A percentile compares a stretch with the other conserved stretches of the same genome.
Evolutionary conservation across 2,888 invertebrate species (phyloP).

Genomic region (Phortica magna): DNA sequence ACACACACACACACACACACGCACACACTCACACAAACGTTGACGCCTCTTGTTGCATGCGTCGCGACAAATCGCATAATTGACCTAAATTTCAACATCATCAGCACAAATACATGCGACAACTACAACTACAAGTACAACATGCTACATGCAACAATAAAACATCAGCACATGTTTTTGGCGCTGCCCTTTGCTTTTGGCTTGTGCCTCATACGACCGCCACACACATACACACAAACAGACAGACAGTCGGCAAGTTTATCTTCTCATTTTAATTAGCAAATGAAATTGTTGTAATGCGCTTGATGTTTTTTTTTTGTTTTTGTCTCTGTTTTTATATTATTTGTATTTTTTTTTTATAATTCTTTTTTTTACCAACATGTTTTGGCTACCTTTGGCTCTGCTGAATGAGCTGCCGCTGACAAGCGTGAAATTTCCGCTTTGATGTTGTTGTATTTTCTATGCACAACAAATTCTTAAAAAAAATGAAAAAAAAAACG

Average conservation of each 20-base stretch:
- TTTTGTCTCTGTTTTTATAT: not conserved
- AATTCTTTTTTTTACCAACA: not conserved
- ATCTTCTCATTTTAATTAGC: constrained; percentile 64
- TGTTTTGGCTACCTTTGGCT: constrained; percentile 17
- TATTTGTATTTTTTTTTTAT: not conserved
- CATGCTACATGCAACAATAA: constrained; percentile 22
- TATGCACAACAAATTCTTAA: constrained; percentile 28
- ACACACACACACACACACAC: not conserved
- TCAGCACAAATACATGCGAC: constrained; percentile 41
- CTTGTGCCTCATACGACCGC: constrained; percentile 15
- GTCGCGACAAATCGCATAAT: constrained; percentile 71
- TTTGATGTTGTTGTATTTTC: constrained; percentile 45
- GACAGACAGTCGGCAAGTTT: constrained; percentile 1
- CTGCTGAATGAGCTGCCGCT: constrained; percentile 56
- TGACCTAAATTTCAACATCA: constrained; percentile 64
- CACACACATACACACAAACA: constrained; percentile 5
- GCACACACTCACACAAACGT: not conserved
- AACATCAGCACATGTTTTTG: constrained; percentile 11
- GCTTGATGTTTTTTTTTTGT: constrained; percentile 5
- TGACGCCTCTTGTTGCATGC: constrained; percentile 45
- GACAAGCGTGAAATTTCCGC: constrained; percentile 64
- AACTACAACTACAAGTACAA: constrained; percentile 35
- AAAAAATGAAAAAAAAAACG: constrained; percentile 32
- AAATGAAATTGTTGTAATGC: constrained; percentile 34
- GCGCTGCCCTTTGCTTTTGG: constrained; percentile 9